Conservation (phyloP, 2,113 vertebrate species). For the Hydrolagus affinis region DNA sequence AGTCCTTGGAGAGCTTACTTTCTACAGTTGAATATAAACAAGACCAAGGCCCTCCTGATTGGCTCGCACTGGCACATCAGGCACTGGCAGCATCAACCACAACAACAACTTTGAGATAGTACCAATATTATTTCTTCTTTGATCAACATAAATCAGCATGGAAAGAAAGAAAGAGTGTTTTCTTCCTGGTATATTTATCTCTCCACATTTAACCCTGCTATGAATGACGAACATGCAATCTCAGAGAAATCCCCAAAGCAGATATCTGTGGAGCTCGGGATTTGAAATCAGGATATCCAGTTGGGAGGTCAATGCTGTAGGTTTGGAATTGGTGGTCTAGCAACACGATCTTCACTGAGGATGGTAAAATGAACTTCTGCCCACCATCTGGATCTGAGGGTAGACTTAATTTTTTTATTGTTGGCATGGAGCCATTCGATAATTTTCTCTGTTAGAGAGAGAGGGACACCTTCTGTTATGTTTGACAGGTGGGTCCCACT, state of each 20-base stretch:
- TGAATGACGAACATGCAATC: not conserved
- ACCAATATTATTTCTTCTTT: not conserved
- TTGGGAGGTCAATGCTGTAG: not conserved
- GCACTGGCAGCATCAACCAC: too few relatives aligned
- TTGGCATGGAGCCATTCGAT: not conserved
- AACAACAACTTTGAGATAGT: not conserved
- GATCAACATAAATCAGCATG: not conserved
- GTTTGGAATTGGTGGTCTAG: not conserved
- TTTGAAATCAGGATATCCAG: not conserved
- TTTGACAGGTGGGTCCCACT: not conserved
- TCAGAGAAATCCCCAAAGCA: not conserved
- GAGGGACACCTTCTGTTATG: not conserved
- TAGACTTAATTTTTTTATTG: not conserved
- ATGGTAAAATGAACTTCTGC: not conserved
- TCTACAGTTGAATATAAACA: too few relatives aligned
- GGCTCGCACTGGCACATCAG: too few relatives aligned
- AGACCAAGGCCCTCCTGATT: too few relatives aligned
- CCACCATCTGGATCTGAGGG: not conserved
- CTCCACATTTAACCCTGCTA: not conserved
- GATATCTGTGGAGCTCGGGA: not conserved
- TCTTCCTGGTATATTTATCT: too few relatives aligned
- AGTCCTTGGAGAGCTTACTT: too few relatives aligned
- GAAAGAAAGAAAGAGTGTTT: not conserved
- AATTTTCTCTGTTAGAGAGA: not conserved
- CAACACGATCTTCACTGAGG: not conserved